Evolutionary conservation across 2,888 invertebrate species (phyloP), one percentile per base, ranked within the genome.

Genomic region (Phortica magna): DNA sequence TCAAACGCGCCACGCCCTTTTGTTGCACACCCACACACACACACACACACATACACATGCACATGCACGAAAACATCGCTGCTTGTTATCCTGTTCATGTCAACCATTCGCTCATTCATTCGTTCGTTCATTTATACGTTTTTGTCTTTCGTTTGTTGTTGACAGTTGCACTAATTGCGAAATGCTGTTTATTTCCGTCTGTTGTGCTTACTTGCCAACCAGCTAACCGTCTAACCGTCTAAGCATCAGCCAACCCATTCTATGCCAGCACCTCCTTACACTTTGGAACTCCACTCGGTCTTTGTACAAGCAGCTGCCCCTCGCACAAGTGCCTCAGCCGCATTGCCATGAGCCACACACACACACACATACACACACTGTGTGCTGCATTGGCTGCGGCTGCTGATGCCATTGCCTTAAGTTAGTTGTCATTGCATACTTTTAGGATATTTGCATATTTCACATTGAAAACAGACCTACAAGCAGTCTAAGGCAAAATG

Each of bases 151-250:
- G 67, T 71, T 75, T 80, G 80, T 77, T 83, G 84, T 84, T 87
- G 85, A 85, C 85, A 87, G 86, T 86, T 87, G 84, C 88, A 85
- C 88, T 85, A 85, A 87, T 85, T 85, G 86, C 88, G 79, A 87
- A 85, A 85, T 81, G 83, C 83, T 86, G 85, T 87, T 85, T 87
- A 80, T 55, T 57, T 67, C 31, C 70, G 19, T 31, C 53, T 61
- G 61, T 61, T 19, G 22, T 61, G 17, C 61, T 22, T 12, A 9
- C 19, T 48, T 48, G 48, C 48, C 48, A 9, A 48, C 48, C 10
- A 48, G 2, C 10, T 2, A 48, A 9, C 9, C 48, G 43, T 10
- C 10, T 10, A 43, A 6, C 7, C 43, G 43, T 10, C 43, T 10
- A 43, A 6, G 43, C 43, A 9, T 14, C 48, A 3, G 14, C 48